Percentiles rank a stretch among this genome's conserved stretches.
Conservation (phyloP, 2,113 vertebrate genomes). For the Tetrao urogallus region DNA sequence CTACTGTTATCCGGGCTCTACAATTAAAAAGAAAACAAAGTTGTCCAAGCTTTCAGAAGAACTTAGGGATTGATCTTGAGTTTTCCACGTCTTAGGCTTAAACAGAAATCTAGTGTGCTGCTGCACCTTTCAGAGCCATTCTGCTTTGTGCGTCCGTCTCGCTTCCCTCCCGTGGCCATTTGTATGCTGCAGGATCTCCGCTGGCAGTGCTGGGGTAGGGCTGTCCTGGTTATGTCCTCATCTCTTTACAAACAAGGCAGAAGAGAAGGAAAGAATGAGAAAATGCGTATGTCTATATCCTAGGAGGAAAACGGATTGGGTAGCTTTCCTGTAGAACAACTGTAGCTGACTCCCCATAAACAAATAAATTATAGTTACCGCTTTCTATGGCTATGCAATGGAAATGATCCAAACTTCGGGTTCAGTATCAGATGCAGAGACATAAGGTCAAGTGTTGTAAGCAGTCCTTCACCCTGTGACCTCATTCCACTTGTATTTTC, state of each 20-base stretch:
- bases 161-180: neutral
- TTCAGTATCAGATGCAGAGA: neutral
- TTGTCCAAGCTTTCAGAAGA: neutral
- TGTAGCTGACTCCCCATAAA: neutral
- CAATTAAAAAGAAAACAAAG: neutral
- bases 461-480: neutral
- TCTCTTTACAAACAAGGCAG: neutral
- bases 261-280: neutral
- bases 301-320: neutral
- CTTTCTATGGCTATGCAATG: neutral
- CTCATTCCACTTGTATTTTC: neutral
- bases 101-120: neutral
- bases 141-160: neutral
- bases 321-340: neutral
- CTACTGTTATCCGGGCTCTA: neutral
- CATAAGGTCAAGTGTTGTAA: neutral
- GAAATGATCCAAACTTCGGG: neutral
- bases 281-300: neutral
- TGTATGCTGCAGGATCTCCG: neutral
- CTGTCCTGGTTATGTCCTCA: neutral
- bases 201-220: neutral
- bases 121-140: accelerated
- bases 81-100: neutral
- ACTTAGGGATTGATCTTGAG: neutral
- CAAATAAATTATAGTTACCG: neutral